Conservation (phyloP, 2,113 vertebrate species). For the Triplophysa dalaica region DNA sequence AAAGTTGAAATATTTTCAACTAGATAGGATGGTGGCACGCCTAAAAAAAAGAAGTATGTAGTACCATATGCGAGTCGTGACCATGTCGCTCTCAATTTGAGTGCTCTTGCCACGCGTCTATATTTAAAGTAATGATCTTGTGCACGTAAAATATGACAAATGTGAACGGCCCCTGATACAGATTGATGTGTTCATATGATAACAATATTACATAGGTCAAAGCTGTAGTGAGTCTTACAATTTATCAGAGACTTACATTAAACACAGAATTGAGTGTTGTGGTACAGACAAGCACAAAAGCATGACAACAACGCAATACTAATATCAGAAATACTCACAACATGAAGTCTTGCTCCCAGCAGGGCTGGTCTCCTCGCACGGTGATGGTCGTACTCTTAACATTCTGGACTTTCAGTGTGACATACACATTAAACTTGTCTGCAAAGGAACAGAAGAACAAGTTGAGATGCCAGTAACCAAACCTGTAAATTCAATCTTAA, state of each 20-base stretch:
- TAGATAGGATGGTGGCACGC: too few relatives aligned
- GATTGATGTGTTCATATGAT: not conserved
- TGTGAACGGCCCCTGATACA: not conserved
- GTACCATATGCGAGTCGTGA: too few relatives aligned
- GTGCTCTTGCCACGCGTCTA: too few relatives aligned
- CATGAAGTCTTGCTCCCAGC: slow-evolving; percentile 98
- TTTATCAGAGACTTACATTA: not conserved
- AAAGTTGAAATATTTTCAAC: too few relatives aligned
- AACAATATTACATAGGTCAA: not conserved
- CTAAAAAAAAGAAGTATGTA: too few relatives aligned
- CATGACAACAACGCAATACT: not conserved
- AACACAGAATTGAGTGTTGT: not conserved
- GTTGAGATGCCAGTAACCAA: not conserved
- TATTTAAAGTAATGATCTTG: too few relatives aligned
- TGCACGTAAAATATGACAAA: too few relatives aligned
- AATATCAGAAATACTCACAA: slow-evolving; percentile 83
- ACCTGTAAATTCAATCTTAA: too few relatives aligned
- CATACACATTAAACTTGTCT: slow-evolving; percentile 95
- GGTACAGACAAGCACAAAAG: not conserved
- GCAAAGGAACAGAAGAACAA: slow-evolving; percentile 54
- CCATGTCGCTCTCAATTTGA: too few relatives aligned
- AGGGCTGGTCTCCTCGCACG: slow-evolving; percentile 88
- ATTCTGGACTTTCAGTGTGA: slow-evolving; percentile 95
- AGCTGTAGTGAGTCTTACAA: not conserved
- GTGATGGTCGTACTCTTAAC: slow-evolving; percentile 94